Evolutionary conservation across 2,113 vertebrate species (phyloP).

Genomic region (Nesoenas mayeri): DNA sequence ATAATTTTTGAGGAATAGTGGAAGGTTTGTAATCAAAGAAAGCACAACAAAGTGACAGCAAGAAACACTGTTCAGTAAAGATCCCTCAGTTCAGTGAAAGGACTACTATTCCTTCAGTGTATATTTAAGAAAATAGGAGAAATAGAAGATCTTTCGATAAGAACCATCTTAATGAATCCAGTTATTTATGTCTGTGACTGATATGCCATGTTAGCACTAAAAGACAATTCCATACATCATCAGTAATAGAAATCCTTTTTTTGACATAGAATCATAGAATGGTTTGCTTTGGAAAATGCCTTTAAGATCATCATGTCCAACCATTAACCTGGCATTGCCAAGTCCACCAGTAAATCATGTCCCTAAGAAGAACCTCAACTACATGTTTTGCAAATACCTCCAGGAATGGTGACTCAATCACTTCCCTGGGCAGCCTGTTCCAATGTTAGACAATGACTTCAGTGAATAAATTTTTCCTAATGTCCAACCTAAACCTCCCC

Average conservation of each 20-base stretch:
- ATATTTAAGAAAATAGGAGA: neutral
- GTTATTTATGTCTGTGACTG: neutral
- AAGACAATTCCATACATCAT: neutral
- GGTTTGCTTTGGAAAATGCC: neutral
- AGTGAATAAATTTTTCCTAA: no score
- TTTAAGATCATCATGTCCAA: neutral
- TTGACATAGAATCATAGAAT: neutral
- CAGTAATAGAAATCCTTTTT: neutral
- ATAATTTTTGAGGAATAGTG: neutral
- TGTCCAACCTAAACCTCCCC: no score
- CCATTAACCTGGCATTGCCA: neutral
- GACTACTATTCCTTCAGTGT: neutral
- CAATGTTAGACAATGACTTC: no score
- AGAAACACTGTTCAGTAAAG: neutral
- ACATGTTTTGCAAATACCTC: no score
- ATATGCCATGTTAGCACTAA: neutral
- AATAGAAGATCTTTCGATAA: neutral
- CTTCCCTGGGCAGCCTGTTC: no score
- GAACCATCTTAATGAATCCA: neutral
- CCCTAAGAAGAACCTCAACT: no score
- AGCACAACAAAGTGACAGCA: neutral
- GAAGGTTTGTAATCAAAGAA: neutral
- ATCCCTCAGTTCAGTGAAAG: neutral
- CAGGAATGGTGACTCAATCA: no score
- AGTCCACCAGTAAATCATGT: neutral